Base-by-base conservation (phyloP, 2,113 vertebrate species). In the Corythaixoides concolor region DNA sequence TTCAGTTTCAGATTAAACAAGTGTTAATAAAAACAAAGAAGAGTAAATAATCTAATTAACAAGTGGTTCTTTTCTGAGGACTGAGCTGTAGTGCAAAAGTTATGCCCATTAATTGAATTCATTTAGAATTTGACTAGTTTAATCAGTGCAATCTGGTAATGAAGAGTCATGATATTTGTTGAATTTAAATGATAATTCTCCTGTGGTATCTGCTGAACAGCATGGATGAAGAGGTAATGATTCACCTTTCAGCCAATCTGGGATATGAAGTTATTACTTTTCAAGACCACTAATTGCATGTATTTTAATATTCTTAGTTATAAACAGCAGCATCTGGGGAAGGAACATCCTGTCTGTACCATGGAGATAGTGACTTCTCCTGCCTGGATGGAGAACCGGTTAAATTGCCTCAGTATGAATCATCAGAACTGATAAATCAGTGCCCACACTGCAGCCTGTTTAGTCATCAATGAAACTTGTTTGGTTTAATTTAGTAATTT, bases 41-140 rank as follows among this genome's bases (percentile, higher is more conserved):
- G 32, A 78, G 30, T 89, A 90, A 84, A 93, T 77, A 75, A 66
- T 83, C 70, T 90, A 77, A 92, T 94, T 95, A 93, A 60, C 27
- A 68, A 92, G 33, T n/a, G 58, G 17, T 80, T 72, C 39, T 86
- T 90, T 85, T 91, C 55, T 70, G 64, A 89, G 24, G 21, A 41
- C 33, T 49, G 63, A 84, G 33, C 43, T 74, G 24, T 66, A 74
- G 19, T 81, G 60, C 52, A 95, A 70, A 92, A 92, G 33, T 78
- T 94, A 70, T 62, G 11, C 24, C 56, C 5, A 9, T 86, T 95
- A 92, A 84, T 74, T 84, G 14, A 93, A 90, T 82, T 93, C 0
- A 64, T 75, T 90, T 92, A n/a, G 62, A 75, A 78, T 87, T 77
- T 78, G 32, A 58, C 64, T 89, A 27, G 10, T 77, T 95, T 94